Percentiles rank a stretch among this genome's conserved stretches.
Evolutionary conservation across 2,888 invertebrate species (phyloP).

Genomic region (Hypomecis punctinalis): DNA sequence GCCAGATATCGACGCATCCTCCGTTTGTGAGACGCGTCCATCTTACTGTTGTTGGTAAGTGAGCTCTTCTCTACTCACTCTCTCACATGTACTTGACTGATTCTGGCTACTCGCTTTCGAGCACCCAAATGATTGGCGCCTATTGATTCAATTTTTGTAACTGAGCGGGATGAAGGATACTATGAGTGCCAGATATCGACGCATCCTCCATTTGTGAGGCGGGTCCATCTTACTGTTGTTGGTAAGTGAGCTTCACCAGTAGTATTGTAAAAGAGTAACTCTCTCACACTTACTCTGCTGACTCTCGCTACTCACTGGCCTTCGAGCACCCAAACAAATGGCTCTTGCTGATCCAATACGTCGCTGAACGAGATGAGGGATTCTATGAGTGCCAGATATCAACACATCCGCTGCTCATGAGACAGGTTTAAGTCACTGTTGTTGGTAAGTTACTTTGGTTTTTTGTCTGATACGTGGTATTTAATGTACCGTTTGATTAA

Average conservation of each 20-base stretch:
- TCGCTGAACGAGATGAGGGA: neutral
- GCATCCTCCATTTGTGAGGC: slow-evolving; percentile 78
- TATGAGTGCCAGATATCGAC: slow-evolving; percentile 90
- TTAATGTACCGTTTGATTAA: no score
- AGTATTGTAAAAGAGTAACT: no score
- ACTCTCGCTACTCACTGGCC: neutral
- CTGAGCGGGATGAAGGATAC: slow-evolving; percentile 87
- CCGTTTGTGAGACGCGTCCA: slow-evolving; percentile 87
- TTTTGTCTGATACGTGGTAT: no score
- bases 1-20: slow-evolving; percentile 89
- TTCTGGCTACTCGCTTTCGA: neutral
- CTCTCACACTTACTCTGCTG: neutral
- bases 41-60: slow-evolving; percentile 87
- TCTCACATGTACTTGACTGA: no score
- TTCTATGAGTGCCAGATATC: neutral
- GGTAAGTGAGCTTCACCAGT: slow-evolving; percentile 82
- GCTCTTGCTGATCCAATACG: neutral
- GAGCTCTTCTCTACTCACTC: no score
- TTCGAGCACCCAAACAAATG: neutral
- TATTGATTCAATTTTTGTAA: slow-evolving; percentile 87
- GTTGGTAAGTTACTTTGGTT: no score
- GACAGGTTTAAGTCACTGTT: neutral
- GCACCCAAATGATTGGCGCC: slow-evolving; percentile 82
- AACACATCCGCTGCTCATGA: neutral
- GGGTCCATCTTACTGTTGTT: slow-evolving; percentile 87